Conservation (phyloP, 2,113 vertebrate genomes). For the Pomatostomus ruficeps region DNA sequence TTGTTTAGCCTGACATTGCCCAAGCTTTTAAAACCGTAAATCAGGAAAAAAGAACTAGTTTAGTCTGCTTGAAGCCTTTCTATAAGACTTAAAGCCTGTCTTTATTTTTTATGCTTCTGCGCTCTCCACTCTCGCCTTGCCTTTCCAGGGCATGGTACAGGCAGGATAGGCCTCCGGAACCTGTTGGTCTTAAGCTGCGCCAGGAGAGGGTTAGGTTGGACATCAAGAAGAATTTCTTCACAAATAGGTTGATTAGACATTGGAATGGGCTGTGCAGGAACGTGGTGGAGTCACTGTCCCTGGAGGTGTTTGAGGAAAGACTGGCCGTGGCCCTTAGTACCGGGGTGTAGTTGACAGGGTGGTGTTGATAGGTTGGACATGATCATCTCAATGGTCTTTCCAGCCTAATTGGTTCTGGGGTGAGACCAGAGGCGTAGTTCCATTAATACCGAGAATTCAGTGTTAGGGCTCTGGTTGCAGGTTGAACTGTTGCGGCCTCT, state of each 20-base stretch:
- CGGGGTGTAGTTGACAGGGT: background rate
- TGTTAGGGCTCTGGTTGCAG: background rate
- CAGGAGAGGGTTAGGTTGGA: background rate
- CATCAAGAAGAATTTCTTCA: background rate
- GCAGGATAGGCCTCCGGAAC: fast-evolving
- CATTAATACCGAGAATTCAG: background rate
- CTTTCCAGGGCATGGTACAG: fast-evolving
- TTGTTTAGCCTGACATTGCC: background rate
- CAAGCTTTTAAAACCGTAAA: background rate
- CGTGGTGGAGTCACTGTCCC: background rate
- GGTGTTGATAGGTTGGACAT: background rate
- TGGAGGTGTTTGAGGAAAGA: background rate
- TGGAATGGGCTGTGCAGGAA: background rate
- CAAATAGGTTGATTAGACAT: no score
- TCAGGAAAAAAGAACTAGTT: background rate
- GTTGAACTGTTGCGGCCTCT: fast-evolving
- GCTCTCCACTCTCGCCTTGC: fast-evolving
- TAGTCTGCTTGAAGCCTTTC: background rate
- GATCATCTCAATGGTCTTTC: background rate
- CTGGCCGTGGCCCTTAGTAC: background rate
- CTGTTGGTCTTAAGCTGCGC: background rate
- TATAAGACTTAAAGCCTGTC: background rate
- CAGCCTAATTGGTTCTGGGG: fast-evolving
- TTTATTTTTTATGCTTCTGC: background rate
- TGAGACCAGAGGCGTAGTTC: background rate